phyloP scores from a whole-genome alignment of 2,888 invertebrate species.

The Fragum sueziense region DNA sequence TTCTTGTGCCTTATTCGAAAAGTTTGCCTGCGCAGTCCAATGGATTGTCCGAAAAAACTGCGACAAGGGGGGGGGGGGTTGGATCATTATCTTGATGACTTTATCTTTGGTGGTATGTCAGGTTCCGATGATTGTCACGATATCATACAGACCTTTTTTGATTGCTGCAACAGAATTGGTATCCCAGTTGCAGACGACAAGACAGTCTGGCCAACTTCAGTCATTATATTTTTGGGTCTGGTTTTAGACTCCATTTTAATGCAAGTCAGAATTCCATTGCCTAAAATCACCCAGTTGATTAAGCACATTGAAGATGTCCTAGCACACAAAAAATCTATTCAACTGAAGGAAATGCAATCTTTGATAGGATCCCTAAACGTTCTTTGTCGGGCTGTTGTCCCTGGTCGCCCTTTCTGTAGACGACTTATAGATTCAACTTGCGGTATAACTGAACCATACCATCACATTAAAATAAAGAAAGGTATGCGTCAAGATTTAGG shows the following conservation, averaged over 20 bases:
- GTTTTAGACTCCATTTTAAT: conserved; percentile 15
- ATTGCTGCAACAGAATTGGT: neutral
- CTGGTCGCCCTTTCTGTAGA: conserved; percentile 25
- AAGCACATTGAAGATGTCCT: neutral
- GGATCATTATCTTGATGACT: conserved; percentile 33
- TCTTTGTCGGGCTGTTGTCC: conserved; percentile 20
- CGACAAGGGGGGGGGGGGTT: neutral
- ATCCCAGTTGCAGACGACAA: conserved; percentile 24
- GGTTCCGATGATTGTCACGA: neutral
- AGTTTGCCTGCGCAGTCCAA: conserved; percentile 19
- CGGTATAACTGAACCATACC: neutral
- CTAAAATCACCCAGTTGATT: neutral
- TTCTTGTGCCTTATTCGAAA: conserved; percentile 20
- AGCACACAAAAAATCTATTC: neutral
- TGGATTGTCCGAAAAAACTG: conserved; percentile 8
- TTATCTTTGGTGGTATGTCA: conserved; percentile 22
- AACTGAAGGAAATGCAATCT: conserved; percentile 21
- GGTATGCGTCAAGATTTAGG: neutral
- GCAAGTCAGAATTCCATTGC: conserved; percentile 7
- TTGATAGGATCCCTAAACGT: conserved; percentile 23
- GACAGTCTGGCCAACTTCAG: conserved; percentile 6
- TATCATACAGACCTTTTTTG: conserved; percentile 10
- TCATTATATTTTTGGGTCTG: conserved; percentile 14
- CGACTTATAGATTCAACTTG: conserved; percentile 26
- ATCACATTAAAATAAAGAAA: neutral